Percentiles rank a stretch among this genome's conserved stretches.
phyloP scores from a whole-genome alignment of 2,113 vertebrate genomes.

The Eulacestoma nigropectus region DNA sequence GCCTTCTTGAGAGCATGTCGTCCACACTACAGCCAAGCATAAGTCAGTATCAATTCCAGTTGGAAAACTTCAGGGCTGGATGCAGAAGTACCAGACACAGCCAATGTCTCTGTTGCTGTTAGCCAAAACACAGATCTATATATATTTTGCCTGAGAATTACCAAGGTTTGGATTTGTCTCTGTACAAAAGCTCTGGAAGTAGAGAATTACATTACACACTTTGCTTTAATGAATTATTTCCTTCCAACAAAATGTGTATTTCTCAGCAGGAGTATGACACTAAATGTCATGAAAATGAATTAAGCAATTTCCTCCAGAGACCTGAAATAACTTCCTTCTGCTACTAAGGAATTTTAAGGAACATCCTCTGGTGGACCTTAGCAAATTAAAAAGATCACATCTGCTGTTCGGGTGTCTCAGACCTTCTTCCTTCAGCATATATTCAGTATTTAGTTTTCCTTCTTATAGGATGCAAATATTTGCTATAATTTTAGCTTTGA shows the following conservation, averaged over 20 bases:
- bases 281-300: conserved; percentile 35
- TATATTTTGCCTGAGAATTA: neutral
- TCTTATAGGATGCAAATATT: neutral
- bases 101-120: neutral
- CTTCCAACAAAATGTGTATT: neutral
- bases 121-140: neutral
- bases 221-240: neutral
- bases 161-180: neutral
- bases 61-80: neutral
- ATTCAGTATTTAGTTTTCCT: neutral
- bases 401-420: neutral
- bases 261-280: neutral
- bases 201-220: neutral
- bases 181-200: neutral
- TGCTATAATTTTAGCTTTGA: neutral
- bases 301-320: conserved; percentile 8
- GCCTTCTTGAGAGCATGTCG: neutral
- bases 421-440: neutral
- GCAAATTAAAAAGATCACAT: conserved; percentile 15
- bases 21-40: neutral
- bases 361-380: neutral
- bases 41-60: neutral
- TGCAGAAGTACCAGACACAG: neutral
- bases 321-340: neutral
- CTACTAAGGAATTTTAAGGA: neutral